A percentile compares a stretch with the other conserved stretches of the same genome.
phyloP scores from a whole-genome alignment of 2,797 vertebrate genomes.

The Chrysocyon brachyurus region DNA sequence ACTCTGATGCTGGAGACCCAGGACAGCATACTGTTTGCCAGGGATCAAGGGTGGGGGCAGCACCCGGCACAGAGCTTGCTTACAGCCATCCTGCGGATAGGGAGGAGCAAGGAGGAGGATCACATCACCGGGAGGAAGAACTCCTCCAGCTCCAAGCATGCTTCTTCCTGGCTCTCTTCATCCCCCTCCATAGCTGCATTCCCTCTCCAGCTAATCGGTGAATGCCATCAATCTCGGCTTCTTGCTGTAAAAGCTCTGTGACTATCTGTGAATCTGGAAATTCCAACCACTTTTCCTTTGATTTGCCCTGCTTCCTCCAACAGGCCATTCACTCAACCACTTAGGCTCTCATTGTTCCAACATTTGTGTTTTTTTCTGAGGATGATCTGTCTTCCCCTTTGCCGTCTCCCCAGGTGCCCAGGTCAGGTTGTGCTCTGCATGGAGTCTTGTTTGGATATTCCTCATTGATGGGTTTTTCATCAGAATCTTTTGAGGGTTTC shows the following conservation, averaged over 20 bases:
- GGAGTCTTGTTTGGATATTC: constrained; percentile 86
- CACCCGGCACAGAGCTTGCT: not conserved
- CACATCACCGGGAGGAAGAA: not conserved
- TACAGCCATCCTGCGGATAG: not conserved
- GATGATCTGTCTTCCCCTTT: not conserved
- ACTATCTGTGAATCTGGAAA: not conserved
- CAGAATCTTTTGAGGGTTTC: constrained; percentile 84
- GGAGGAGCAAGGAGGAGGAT: not conserved
- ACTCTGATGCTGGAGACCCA: not conserved
- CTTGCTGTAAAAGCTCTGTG: not conserved
- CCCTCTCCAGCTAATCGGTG: no score
- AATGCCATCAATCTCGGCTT: not conserved
- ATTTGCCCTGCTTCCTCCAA: not conserved
- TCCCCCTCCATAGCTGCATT: not conserved
- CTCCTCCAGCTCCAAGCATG: no score
- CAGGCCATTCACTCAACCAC: not conserved
- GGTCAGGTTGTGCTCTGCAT: not conserved
- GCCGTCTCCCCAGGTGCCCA: not conserved
- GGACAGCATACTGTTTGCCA: not conserved
- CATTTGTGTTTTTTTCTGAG: not conserved
- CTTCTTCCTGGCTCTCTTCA: no score
- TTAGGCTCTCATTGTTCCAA: not conserved
- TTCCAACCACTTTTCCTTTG: not conserved
- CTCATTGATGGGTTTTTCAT: constrained; percentile 89
- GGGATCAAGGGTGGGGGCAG: not conserved